A percentile compares a stretch with the other conserved stretches of the same genome.
Conservation (phyloP, 2,888 invertebrate species). For the Apodemia hepburni region DNA sequence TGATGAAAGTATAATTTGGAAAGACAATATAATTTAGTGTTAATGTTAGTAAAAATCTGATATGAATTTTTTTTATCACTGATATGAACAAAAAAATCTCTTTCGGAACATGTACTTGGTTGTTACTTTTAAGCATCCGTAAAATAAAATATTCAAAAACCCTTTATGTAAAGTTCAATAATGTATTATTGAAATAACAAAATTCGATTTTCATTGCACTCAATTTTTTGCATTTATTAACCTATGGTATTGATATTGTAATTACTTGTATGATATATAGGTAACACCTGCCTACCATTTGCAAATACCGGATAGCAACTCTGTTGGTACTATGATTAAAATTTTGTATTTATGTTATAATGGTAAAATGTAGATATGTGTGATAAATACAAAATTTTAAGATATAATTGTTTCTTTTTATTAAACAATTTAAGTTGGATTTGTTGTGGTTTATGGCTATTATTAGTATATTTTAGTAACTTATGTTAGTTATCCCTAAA, state of each 20-base stretch:
- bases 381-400: conserved; percentile 81
- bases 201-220: conserved; percentile 74
- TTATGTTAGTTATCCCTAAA: conserved; percentile 69
- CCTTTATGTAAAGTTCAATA: conserved; percentile 59
- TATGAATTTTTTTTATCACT: conserved; percentile 76
- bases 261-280: conserved; percentile 80
- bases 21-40: conserved; percentile 80
- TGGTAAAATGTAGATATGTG: conserved; percentile 79
- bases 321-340: conserved; percentile 75
- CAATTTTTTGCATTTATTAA: conserved; percentile 81
- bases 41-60: conserved; percentile 76
- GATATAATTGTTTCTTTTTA: conserved; percentile 69
- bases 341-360: conserved; percentile 81
- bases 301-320: conserved; percentile 77
- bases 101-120: conserved; percentile 57
- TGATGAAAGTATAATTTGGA: conserved; percentile 66
- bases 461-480: conserved; percentile 71
- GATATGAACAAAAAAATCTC: conserved; percentile 57
- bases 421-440: conserved; percentile 54
- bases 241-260: conserved; percentile 80
- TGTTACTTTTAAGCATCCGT: conserved; percentile 52
- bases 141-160: conserved; percentile 46
- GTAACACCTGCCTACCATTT: conserved; percentile 75
- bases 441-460: conserved; percentile 70
- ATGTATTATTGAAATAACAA: conserved; percentile 57